These are phyloP conservation scores for Dyspetes luteomarginatus DNA, from an alignment of 2,888 invertebrate species.

Conservation along the genomic window DNA sequence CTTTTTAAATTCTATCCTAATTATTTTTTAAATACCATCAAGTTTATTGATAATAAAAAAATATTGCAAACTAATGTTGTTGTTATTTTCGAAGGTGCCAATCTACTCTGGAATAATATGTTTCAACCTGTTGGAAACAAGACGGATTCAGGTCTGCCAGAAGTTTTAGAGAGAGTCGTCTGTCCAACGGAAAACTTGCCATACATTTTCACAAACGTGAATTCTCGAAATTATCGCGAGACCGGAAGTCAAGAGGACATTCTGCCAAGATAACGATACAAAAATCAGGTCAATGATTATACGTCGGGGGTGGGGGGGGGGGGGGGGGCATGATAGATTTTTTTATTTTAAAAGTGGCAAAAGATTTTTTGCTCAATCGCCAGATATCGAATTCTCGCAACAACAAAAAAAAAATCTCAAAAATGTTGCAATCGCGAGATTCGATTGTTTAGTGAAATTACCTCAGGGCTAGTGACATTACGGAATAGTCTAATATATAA, in stretches of 20 bases:
- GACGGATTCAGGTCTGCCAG: conserved; percentile 85
- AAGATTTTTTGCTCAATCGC: conserved; percentile 20
- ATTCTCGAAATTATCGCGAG: conserved; percentile 83
- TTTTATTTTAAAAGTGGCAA: conserved; percentile 14
- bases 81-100: conserved; percentile 85
- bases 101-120: conserved; percentile 90
- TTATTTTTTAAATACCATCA: not conserved
- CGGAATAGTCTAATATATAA: conserved; percentile 18
- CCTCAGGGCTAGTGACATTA: conserved; percentile 63
- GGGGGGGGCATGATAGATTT: not conserved
- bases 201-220: conserved; percentile 87
- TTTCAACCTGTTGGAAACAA: conserved; percentile 89
- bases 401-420: not conserved
- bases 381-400: conserved; percentile 1
- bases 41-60: not conserved
- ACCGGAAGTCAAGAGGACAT: conserved; percentile 83
- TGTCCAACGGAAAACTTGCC: conserved; percentile 87
- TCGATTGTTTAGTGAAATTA: conserved; percentile 43
- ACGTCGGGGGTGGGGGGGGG: not conserved
- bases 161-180: conserved; percentile 86
- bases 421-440: conserved; percentile 12
- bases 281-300: not conserved
- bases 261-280: conserved; percentile 65
- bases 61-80: too few relatives aligned
- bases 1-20: not conserved